Evolutionary conservation across 2,113 vertebrate species (phyloP).

Genomic region (Strigops habroptila): DNA sequence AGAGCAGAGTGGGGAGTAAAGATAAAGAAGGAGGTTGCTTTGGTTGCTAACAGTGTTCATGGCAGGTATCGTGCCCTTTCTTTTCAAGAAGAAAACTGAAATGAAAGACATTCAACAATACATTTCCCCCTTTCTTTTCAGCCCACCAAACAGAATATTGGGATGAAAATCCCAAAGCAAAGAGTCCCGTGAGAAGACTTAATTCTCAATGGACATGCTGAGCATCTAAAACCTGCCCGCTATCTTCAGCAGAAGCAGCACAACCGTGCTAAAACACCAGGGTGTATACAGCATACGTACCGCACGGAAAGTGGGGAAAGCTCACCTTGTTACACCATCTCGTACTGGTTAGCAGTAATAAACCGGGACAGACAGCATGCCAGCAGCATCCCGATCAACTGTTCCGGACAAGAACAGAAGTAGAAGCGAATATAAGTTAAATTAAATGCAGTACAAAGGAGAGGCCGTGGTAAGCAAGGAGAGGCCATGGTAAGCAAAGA

Average conservation of each 20-base stretch:
- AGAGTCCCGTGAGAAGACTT: background rate
- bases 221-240: background rate
- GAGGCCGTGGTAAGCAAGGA: background rate
- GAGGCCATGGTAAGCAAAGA: background rate
- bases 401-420: slow-evolving; percentile 7
- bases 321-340: slow-evolving; percentile 97
- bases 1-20: background rate
- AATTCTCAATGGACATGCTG: background rate
- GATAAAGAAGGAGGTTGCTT: background rate
- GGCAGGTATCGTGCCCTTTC: background rate
- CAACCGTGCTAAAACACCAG: background rate
- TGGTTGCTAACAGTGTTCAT: background rate
- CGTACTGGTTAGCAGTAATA: slow-evolving; percentile 99
- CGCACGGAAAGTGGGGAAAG: fast-evolving
- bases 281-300: background rate
- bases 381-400: slow-evolving; percentile 98
- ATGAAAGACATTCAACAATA: background rate
- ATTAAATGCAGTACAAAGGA: background rate
- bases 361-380: slow-evolving; percentile 98
- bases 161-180: background rate
- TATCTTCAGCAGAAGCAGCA: background rate
- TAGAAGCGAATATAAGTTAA: background rate
- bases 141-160: background rate
- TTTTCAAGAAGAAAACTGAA: background rate
- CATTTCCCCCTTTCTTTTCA: fast-evolving